Evolutionary conservation across 2,888 invertebrate species (phyloP).

Genomic region (Epistrophella euchroma): DNA sequence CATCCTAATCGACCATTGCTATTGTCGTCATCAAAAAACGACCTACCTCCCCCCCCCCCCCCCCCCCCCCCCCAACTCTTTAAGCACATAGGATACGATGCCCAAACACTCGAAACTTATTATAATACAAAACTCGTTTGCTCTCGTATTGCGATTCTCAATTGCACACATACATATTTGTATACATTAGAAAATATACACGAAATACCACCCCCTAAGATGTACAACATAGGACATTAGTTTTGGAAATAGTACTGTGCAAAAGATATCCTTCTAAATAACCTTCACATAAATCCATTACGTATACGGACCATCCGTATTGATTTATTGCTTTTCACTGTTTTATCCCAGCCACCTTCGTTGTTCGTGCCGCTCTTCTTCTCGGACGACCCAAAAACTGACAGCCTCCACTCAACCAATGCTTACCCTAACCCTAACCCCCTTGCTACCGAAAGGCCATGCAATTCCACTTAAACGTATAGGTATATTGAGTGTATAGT

Average conservation of each 20-base stretch:
- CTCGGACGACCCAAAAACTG: conserved; percentile 63
- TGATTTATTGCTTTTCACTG: conserved; percentile 79
- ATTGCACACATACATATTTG: conserved; percentile 64
- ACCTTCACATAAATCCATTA: conserved; percentile 76
- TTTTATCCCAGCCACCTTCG: conserved; percentile 74
- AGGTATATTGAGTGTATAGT: conserved; percentile 53
- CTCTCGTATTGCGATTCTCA: conserved; percentile 69
- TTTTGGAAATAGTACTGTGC: conserved; percentile 75
- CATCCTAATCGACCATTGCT: conserved; percentile 13
- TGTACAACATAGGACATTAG: conserved; percentile 67
- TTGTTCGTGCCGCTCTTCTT: conserved; percentile 30
- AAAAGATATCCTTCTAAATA: conserved; percentile 76
- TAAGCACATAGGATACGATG: conserved; percentile 66
- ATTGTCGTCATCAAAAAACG: conserved; percentile 46
- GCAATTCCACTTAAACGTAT: conserved; percentile 59
- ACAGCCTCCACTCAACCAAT: conserved; percentile 68
- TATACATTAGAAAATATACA: conserved; percentile 34
- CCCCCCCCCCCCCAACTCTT: conserved; percentile 45
- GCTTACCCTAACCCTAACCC: conserved; percentile 26
- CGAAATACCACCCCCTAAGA: conserved; percentile 54
- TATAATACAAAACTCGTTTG: conserved; percentile 75
- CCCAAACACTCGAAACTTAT: conserved; percentile 74
- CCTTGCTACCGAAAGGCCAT: conserved; percentile 7
- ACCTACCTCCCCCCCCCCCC: not conserved
- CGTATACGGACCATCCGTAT: conserved; percentile 78